Base-by-base conservation (phyloP, 2,888 invertebrate species). In the Alviniconcha strummeri region DNA sequence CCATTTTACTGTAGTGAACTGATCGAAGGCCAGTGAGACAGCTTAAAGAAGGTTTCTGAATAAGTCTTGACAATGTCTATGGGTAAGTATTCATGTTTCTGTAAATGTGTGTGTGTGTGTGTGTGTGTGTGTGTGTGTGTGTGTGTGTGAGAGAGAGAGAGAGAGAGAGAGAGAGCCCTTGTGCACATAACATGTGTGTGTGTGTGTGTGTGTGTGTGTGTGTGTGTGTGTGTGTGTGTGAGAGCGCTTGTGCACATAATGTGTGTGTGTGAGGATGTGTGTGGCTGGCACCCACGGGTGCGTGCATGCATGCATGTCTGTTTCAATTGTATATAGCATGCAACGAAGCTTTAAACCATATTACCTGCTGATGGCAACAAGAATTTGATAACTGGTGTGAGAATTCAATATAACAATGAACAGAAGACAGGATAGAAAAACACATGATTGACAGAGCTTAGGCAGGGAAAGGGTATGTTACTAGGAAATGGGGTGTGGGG, bases 111-210 rank as follows among this genome's bases (percentile, higher is more conserved):
- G 60, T 17, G 69, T 17, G 69, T 69, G 69, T 5, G 69, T 69
- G 69, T 69, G n/a, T 69, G 69, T 69, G n/a, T n/a, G 17, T 69
- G 69, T 69, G n/a, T n/a, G n/a, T 69, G 69, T 69, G n/a, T 69
- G n/a, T 69, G 69, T 69, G 69, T 69, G 69, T 17, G 69, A 69
- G 69, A 69, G 69, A 69, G 69, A 69, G 69, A 69, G 13, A 69
- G 69, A 60, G 60, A 60, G 60, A 60, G 60, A 60, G 60, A 60
- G 71, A 19, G 71, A 19, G n/a, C 19, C 6, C 19, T 6, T 4
- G 19, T n/a, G 71, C 19, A 19, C 19, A 9, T 71, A 19, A 60
- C 8, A 36, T 71, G 71, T 71, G 19, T 19, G 71, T 71, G 71
- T 71, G 19, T 19, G 71, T 19, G 71, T 71, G n/a, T 71, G 19